Percentiles rank a stretch among this genome's conserved stretches.
Conservation (phyloP, 1,140 invertebrate species). For the Drosophila bifasciata region DNA sequence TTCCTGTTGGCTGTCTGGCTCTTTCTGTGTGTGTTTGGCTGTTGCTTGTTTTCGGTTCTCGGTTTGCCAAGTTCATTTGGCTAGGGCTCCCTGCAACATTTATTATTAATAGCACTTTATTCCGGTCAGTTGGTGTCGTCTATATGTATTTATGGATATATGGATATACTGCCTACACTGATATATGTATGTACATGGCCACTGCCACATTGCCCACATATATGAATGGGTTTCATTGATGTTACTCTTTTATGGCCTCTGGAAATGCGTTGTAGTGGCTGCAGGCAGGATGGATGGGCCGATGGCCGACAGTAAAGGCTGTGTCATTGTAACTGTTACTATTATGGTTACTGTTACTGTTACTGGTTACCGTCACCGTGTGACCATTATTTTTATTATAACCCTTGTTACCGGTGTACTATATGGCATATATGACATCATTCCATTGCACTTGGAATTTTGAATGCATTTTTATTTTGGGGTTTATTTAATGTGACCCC, state of each 20-base stretch:
- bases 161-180: slow-evolving; percentile 1
- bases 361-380: slow-evolving; percentile 11
- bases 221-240: slow-evolving; percentile 76
- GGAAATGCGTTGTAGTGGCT: slow-evolving; percentile 40
- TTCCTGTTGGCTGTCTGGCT: too few relatives aligned
- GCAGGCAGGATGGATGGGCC: slow-evolving; percentile 6
- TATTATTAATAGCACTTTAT: slow-evolving; percentile 82
- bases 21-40: too few relatives aligned
- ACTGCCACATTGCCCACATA: slow-evolving; percentile 20
- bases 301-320: slow-evolving; percentile 35
- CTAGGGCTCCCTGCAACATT: slow-evolving; percentile 57
- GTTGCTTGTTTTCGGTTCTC: slow-evolving; percentile 36
- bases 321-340: slow-evolving; percentile 51
- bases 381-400: slow-evolving; percentile 19
- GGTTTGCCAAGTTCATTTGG: slow-evolving; percentile 78
- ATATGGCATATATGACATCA: slow-evolving; percentile 63
- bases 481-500: too few relatives aligned
- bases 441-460: slow-evolving; percentile 47
- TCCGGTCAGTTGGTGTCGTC: slow-evolving; percentile 56
- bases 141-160: slow-evolving; percentile 5
- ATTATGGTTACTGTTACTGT: slow-evolving; percentile 34
- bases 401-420: slow-evolving; percentile 26
- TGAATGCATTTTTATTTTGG: too few relatives aligned
- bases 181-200: slow-evolving; percentile 27
- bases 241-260: slow-evolving; percentile 76